phyloP scores from a whole-genome alignment of 2,797 vertebrate genomes.

The Enteromius trimaculatus region DNA sequence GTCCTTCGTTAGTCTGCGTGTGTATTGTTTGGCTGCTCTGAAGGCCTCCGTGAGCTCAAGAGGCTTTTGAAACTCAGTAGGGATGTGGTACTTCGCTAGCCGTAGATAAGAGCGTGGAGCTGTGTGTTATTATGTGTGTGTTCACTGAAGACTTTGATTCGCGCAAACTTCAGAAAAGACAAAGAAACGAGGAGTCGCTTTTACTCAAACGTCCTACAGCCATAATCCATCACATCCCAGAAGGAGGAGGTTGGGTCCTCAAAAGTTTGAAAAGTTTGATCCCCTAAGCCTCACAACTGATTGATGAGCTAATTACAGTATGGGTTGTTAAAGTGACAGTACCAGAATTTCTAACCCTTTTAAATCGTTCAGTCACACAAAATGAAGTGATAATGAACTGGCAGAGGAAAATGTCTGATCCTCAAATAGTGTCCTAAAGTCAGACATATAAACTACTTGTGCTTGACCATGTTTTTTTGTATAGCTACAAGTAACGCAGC shows the following conservation, averaged over 20 bases:
- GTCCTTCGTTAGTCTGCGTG: constrained; percentile 47
- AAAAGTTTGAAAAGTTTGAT: constrained; percentile 23
- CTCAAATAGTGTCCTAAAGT: constrained; percentile 1
- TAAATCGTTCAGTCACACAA: not conserved
- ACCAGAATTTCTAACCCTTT: constrained; percentile 6
- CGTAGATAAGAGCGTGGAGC: constrained; percentile 23
- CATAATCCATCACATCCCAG: constrained; percentile 36
- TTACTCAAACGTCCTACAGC: constrained; percentile 20
- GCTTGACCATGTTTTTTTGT: constrained; percentile 41
- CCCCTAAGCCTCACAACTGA: constrained; percentile 22
- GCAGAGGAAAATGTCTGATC: not conserved
- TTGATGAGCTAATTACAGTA: constrained; percentile 37
- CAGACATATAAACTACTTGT: constrained; percentile 44
- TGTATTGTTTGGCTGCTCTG: constrained; percentile 30
- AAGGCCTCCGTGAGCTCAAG: constrained; percentile 26
- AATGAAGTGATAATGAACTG: not conserved
- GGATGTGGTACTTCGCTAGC: constrained; percentile 31
- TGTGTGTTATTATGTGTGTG: constrained; percentile 9
- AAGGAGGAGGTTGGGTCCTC: constrained; percentile 20
- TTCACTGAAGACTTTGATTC: constrained; percentile 34
- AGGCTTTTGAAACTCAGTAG: constrained; percentile 48
- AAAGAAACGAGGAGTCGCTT: constrained; percentile 30
- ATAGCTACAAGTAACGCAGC: constrained; percentile 46
- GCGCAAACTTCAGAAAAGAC: constrained; percentile 26
- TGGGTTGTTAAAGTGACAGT: constrained; percentile 26